A percentile compares a stretch with the other conserved stretches of the same genome.
These are phyloP conservation scores for Uloborus plumipes DNA, from an alignment of 2,888 invertebrate species.

Conservation along the genomic window DNA sequence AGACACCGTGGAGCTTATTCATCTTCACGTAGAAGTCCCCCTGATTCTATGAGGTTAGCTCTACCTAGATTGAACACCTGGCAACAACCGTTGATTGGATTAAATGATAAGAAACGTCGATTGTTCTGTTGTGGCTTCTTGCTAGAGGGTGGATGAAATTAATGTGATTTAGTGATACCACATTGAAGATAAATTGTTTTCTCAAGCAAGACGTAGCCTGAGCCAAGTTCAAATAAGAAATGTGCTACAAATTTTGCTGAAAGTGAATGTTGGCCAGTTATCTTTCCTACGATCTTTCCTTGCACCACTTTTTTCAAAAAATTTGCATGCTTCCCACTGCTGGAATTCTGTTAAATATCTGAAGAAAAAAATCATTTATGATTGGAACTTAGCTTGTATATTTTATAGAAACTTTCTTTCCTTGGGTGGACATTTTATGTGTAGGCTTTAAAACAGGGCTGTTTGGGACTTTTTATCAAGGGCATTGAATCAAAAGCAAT, in stretches of 20 bases:
- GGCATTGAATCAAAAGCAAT: conserved; percentile 25
- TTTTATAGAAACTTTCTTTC: conserved; percentile 12
- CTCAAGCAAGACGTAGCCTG: conserved; percentile 19
- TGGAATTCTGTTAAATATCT: conserved; percentile 23
- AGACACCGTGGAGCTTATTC: conserved; percentile 36
- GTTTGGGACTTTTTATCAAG: conserved; percentile 36
- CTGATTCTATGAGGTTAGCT: conserved; percentile 61
- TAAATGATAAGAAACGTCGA: conserved; percentile 28
- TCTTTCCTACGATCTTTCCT: conserved; percentile 12
- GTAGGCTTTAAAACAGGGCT: conserved; percentile 33
- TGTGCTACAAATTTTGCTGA: conserved; percentile 8
- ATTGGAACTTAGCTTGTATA: conserved; percentile 20
- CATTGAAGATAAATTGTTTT: conserved; percentile 10
- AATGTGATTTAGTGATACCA: conserved; percentile 15
- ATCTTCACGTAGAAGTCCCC: conserved; percentile 44
- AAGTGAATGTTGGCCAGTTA: conserved; percentile 4
- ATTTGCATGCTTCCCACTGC: conserved; percentile 47
- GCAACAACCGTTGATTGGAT: conserved; percentile 52
- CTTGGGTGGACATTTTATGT: conserved; percentile 40
- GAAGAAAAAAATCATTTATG: conserved; percentile 27
- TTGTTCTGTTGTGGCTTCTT: conserved; percentile 22
- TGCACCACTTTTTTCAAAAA: conserved; percentile 18
- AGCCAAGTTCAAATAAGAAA: conserved; percentile 2
- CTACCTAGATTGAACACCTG: conserved; percentile 22
- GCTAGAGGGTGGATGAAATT: conserved; percentile 33